Percentiles rank a stretch among this genome's conserved stretches.
Conservation (phyloP, 2,888 invertebrate species). For the Helleia helle region DNA sequence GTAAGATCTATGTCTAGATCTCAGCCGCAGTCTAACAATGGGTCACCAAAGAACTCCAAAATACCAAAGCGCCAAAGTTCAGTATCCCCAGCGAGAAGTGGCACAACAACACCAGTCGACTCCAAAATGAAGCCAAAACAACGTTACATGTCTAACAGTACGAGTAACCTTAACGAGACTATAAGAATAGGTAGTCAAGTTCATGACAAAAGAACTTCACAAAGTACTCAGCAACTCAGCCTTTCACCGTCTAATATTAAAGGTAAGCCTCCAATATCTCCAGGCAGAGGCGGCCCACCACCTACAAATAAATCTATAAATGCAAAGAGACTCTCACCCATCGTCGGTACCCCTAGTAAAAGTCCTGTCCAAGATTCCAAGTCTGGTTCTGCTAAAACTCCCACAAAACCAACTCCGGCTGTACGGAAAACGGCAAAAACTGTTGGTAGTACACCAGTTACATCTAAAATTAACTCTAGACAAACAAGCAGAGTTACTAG, state of each 20-base stretch:
- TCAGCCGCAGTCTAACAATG: constrained; percentile 60
- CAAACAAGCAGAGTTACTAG: constrained; percentile 52
- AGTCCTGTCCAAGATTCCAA: constrained; percentile 56
- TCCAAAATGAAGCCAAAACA: constrained; percentile 46
- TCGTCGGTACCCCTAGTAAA: constrained; percentile 66
- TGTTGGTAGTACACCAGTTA: constrained; percentile 48
- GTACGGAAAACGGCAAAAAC: constrained; percentile 45
- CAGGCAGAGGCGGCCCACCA: constrained; percentile 60
- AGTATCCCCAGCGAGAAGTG: constrained; percentile 50
- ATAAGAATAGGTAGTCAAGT: constrained; percentile 53
- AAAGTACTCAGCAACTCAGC: constrained; percentile 55
- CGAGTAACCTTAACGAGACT: constrained; percentile 64
- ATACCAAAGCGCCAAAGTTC: constrained; percentile 65
- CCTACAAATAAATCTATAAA: constrained; percentile 60
- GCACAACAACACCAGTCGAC: constrained; percentile 34
- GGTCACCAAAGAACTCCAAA: constrained; percentile 64
- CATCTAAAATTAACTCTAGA: constrained; percentile 59
- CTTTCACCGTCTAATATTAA: constrained; percentile 51
- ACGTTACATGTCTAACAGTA: constrained; percentile 61
- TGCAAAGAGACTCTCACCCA: constrained; percentile 62
- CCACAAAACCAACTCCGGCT: constrained; percentile 39
- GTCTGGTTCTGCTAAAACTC: constrained; percentile 42
- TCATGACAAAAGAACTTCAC: constrained; percentile 51
- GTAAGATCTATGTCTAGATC: constrained; percentile 50
- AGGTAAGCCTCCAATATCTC: constrained; percentile 65